Base-by-base conservation (phyloP, 2,888 invertebrate genomes). In the Dromius quadrimaculatus region DNA sequence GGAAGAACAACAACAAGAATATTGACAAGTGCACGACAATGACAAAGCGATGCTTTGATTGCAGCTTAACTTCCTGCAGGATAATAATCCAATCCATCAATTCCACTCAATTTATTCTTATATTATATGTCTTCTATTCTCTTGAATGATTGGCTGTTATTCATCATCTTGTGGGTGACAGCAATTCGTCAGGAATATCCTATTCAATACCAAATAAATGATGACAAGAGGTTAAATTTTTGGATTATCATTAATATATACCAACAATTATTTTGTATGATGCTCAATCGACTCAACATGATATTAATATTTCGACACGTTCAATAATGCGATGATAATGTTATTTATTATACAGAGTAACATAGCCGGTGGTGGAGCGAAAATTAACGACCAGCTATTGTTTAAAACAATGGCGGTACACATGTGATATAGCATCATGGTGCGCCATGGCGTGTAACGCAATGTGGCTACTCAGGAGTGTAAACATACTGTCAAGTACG, bases 311-410 rank as follows among this genome's bases (percentile, higher is more conserved):
- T 57, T 66, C 38, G 66, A 66, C 54, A 41, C 36, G 54, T 54
- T 22, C 66, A 66, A 66, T 66, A 66, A 54, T 38, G 66, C 54
- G 57, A 36, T 19, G 66, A 54, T 66, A 66, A 66, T 57, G 41
- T 66, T 66, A 66, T 66, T 66, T 66, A 66, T 54, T 54, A 54
- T 54, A 54, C 28, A 54, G 13, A 13, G 50, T n/a, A n/a, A n/a
- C n/a, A 8, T 8, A 28, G 28, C 8, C 28, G 15, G 50, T 28
- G 41, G 43, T 47, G n/a, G 22, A 19, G 50, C 8, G 50, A 23
- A 65, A 65, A 65, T 66, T 66, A 66, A 66, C 66, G 66, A 34
- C 17, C 66, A 34, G 22, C 57, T 54, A 66, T 66, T 66, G 66
- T 66, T 57, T 36, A 9, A n/a, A 66, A 66, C 66, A 66, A 66